Evolutionary conservation across 1,140 invertebrate genomes (phyloP).

Genomic region (Planococcus citri): DNA sequence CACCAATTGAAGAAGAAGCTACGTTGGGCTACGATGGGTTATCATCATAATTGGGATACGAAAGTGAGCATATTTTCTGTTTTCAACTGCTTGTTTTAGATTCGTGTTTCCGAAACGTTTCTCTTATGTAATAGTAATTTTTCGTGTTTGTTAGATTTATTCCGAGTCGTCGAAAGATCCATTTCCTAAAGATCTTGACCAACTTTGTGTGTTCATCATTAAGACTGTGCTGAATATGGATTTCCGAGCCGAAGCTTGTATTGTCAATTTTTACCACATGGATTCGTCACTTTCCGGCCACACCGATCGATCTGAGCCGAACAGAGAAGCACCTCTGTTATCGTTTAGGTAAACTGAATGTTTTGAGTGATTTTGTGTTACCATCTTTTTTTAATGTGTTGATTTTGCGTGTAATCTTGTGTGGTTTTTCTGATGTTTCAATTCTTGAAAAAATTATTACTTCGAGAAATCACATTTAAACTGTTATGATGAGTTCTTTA

Average conservation of each 20-base stretch:
- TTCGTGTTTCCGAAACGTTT: not conserved
- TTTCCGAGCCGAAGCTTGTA: conserved; percentile 75
- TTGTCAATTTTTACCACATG: conserved; percentile 88
- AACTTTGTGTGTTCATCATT: conserved; percentile 50
- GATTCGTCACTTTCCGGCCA: conserved; percentile 81
- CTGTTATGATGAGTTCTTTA: too few species aligned
- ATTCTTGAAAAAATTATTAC: not conserved
- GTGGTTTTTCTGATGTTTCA: too few species aligned
- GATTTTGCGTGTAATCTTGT: too few species aligned
- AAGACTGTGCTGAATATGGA: conserved; percentile 43
- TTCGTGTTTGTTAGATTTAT: conserved; percentile 41
- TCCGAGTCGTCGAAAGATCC: conserved; percentile 45
- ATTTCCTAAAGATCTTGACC: conserved; percentile 59
- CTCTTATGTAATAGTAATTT: not conserved
- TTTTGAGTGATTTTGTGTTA: conserved; percentile 14
- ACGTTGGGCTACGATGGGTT: conserved; percentile 83
- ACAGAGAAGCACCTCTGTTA: conserved; percentile 69
- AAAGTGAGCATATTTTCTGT: conserved; percentile 51
- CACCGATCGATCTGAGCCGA: conserved; percentile 80
- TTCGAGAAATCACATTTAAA: too few species aligned
- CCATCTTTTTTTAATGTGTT: not conserved
- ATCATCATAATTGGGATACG: conserved; percentile 91
- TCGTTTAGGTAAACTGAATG: conserved; percentile 55
- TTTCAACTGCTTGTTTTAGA: conserved; percentile 2
- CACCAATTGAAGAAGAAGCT: conserved; percentile 41